A percentile compares a stretch with the other conserved stretches of the same genome.
phyloP scores from a whole-genome alignment of 2,113 vertebrate species.

The Monopterus albus region DNA sequence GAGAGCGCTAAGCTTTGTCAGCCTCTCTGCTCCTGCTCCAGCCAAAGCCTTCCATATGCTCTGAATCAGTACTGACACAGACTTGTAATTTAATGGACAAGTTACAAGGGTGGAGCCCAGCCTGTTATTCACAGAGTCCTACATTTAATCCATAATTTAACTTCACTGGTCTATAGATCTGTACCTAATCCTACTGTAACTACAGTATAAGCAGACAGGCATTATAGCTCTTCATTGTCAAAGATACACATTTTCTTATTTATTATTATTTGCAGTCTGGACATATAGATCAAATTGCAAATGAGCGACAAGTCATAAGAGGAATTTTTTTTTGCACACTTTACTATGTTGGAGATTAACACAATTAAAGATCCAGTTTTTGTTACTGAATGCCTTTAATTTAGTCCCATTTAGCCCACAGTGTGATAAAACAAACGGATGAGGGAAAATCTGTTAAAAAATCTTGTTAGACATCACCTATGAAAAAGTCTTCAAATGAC shows the following conservation, averaged over 20 bases:
- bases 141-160: slow-evolving; percentile 29
- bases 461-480: too few species aligned
- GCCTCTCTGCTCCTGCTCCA: slow-evolving; percentile 34
- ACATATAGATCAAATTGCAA: not conserved
- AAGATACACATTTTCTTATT: not conserved
- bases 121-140: slow-evolving; percentile 18
- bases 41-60: slow-evolving; percentile 48
- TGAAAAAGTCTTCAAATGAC: not conserved
- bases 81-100: slow-evolving; percentile 57
- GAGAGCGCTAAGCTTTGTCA: slow-evolving; percentile 46
- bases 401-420: too few species aligned
- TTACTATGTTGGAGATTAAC: too few species aligned
- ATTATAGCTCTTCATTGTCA: too few species aligned
- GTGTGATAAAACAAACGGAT: too few species aligned
- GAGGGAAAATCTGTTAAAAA: too few species aligned
- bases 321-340: too few species aligned
- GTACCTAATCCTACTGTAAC: not conserved
- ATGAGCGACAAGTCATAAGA: not conserved
- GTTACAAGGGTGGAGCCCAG: slow-evolving; percentile 36
- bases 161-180: slow-evolving; percentile 3
- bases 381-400: too few species aligned
- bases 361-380: too few species aligned
- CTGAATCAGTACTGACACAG: slow-evolving; percentile 55
- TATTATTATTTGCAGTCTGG: not conserved
- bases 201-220: too few species aligned